phyloP scores from a whole-genome alignment of 2,888 invertebrate genomes.

The Melinopterus prodromus region DNA sequence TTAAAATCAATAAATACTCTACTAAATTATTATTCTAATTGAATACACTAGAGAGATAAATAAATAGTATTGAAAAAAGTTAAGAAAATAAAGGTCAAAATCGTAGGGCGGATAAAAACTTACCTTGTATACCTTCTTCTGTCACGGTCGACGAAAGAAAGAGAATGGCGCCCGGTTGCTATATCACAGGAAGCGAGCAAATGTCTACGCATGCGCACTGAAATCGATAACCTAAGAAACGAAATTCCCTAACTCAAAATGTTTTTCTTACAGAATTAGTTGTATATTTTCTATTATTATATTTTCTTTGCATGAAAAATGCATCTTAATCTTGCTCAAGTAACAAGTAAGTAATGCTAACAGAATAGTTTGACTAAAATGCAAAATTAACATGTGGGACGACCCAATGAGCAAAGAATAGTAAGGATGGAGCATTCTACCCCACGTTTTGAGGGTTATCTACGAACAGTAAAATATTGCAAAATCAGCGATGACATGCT shows the following conservation, averaged over 20 bases:
- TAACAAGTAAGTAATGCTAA: background rate
- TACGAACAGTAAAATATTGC: too few species aligned
- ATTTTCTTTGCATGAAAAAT: background rate
- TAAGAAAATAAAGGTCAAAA: constrained; percentile 32
- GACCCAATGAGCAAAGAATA: too few species aligned
- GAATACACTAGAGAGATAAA: constrained; percentile 8
- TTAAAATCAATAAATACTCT: background rate
- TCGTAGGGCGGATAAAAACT: constrained; percentile 36
- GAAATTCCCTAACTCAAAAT: background rate
- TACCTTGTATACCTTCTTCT: constrained; percentile 47
- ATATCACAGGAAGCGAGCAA: constrained; percentile 11
- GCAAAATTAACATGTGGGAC: background rate
- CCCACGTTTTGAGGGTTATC: too few species aligned
- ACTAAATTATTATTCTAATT: background rate
- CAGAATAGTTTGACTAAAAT: background rate
- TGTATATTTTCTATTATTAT: background rate
- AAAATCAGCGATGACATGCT: too few species aligned
- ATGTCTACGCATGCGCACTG: constrained; percentile 22
- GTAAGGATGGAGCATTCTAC: too few species aligned
- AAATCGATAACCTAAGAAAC: constrained; percentile 7
- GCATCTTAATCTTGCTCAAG: background rate
- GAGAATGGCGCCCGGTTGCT: constrained; percentile 34
- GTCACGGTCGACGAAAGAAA: constrained; percentile 47
- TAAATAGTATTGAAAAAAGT: constrained; percentile 29
- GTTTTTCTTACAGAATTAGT: background rate